Evolutionary conservation across 1,140 invertebrate species (phyloP).

Genomic region (Lerema accius): DNA sequence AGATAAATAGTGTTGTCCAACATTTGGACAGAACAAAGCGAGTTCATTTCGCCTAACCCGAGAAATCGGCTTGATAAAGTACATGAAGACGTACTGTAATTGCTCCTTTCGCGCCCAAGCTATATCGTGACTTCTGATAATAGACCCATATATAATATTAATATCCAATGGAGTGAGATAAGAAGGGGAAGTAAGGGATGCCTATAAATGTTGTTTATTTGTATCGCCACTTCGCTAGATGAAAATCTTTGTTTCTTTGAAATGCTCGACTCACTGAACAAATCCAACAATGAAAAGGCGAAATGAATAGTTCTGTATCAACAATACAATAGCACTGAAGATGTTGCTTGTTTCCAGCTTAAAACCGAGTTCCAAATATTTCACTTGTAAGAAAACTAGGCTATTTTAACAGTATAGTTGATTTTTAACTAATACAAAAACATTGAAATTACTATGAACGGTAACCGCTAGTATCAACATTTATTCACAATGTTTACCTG

Average conservation of each 20-base stretch:
- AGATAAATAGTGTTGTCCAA: slow-evolving; percentile 7
- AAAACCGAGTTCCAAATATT: slow-evolving; percentile 22
- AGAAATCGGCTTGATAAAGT: slow-evolving; percentile 27
- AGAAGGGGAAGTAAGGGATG: slow-evolving; percentile 33
- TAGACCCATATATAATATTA: slow-evolving; percentile 45
- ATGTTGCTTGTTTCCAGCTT: slow-evolving; percentile 33
- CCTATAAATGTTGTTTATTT: slow-evolving; percentile 42
- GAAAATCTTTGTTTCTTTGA: slow-evolving; percentile 44
- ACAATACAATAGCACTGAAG: slow-evolving; percentile 40
- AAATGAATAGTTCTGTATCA: slow-evolving; percentile 43
- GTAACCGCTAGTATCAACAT: not conserved
- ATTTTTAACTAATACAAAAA: slow-evolving; percentile 11
- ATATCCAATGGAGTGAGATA: slow-evolving; percentile 41
- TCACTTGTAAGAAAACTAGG: slow-evolving; percentile 22
- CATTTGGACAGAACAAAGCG: slow-evolving; percentile 22
- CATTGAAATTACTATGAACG: too few relatives aligned
- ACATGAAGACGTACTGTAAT: slow-evolving; percentile 42
- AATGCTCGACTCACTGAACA: slow-evolving; percentile 38
- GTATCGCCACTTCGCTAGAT: slow-evolving; percentile 40
- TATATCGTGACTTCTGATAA: slow-evolving; percentile 44
- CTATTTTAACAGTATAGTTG: slow-evolving; percentile 17
- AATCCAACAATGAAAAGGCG: slow-evolving; percentile 43
- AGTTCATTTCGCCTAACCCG: slow-evolving; percentile 28
- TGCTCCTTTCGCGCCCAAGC: slow-evolving; percentile 39
- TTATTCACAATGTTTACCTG: not conserved